Percentiles rank a stretch among this genome's conserved stretches.
phyloP scores from a whole-genome alignment of 2,797 vertebrate species.

The Danionella dracula region DNA sequence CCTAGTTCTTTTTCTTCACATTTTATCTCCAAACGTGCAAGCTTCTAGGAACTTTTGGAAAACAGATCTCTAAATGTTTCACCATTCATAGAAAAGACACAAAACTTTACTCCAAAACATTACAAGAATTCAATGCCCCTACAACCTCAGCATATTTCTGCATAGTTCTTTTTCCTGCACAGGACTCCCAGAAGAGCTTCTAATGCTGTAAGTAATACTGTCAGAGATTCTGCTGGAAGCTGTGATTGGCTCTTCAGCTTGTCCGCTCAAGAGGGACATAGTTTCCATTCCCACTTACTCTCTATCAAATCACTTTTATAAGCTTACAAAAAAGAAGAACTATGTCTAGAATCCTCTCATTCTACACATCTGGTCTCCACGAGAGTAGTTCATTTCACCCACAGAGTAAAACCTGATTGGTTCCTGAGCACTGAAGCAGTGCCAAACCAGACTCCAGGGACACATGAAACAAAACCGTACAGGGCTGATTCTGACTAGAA shows the following conservation, averaged over 20 bases:
- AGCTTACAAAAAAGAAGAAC: conserved; percentile 47
- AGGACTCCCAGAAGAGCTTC: conserved; percentile 48
- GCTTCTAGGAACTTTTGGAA: neutral
- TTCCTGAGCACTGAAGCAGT: conserved; percentile 32
- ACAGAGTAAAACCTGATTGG: conserved; percentile 26
- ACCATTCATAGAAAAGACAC: conserved; percentile 1
- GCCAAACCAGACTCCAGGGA: conserved; percentile 21
- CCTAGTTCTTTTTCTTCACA: no score
- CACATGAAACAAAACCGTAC: conserved; percentile 15
- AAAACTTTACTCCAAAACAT: conserved; percentile 5
- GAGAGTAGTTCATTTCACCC: conserved; percentile 42
- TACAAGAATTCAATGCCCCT: conserved; percentile 19
- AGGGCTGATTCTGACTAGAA: conserved; percentile 10
- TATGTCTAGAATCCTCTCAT: conserved; percentile 34
- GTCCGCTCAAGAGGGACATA: conserved; percentile 53
- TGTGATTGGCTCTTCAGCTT: conserved; percentile 53
- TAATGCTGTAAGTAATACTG: conserved; percentile 50
- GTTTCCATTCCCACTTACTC: conserved; percentile 57
- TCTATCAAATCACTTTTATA: conserved; percentile 61
- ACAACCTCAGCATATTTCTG: conserved; percentile 28
- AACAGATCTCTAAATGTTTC: neutral
- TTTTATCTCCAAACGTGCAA: no score
- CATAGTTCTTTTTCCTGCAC: conserved; percentile 27
- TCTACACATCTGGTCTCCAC: conserved; percentile 40
- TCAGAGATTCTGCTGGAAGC: conserved; percentile 51